phyloP scores from a whole-genome alignment of 92 coral and sea anemone genomes.

The Montipora capitata region DNA sequence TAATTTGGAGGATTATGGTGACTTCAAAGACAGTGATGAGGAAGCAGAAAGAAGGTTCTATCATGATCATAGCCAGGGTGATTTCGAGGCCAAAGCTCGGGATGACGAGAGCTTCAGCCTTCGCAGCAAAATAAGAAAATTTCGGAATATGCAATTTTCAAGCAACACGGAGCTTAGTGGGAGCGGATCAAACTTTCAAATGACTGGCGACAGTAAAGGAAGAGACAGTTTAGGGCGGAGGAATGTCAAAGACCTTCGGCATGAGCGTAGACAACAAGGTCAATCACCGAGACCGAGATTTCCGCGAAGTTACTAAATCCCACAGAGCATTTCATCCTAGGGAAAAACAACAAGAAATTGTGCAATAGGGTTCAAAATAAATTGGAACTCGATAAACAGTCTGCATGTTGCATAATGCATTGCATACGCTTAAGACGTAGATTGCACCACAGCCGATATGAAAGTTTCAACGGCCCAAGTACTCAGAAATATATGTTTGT shows the following conservation, averaged over 20 bases:
- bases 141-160: not conserved
- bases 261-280: too few species aligned
- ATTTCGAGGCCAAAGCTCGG: conserved; percentile 38
- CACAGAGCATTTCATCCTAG: too few species aligned
- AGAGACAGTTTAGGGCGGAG: not conserved
- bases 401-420: too few species aligned
- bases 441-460: too few species aligned
- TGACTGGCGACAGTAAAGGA: conserved; percentile 2
- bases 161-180: conserved; percentile 10
- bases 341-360: too few species aligned
- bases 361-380: too few species aligned
- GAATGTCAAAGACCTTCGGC: not conserved
- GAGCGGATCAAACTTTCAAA: not conserved
- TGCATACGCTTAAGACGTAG: too few species aligned
- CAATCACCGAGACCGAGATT: too few species aligned
- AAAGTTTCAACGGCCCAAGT: too few species aligned
- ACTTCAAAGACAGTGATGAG: conserved; percentile 91
- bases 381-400: too few species aligned
- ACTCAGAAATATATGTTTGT: too few species aligned
- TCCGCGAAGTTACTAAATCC: too few species aligned
- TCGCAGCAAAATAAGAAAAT: conserved; percentile 49
- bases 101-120: conserved; percentile 58
- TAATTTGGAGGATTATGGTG: conserved; percentile 84
- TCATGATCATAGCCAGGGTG: conserved; percentile 38
- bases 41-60: conserved; percentile 61